Evolutionary conservation across 2,797 vertebrate species (phyloP).

Genomic region (Coregonus sp.): DNA sequence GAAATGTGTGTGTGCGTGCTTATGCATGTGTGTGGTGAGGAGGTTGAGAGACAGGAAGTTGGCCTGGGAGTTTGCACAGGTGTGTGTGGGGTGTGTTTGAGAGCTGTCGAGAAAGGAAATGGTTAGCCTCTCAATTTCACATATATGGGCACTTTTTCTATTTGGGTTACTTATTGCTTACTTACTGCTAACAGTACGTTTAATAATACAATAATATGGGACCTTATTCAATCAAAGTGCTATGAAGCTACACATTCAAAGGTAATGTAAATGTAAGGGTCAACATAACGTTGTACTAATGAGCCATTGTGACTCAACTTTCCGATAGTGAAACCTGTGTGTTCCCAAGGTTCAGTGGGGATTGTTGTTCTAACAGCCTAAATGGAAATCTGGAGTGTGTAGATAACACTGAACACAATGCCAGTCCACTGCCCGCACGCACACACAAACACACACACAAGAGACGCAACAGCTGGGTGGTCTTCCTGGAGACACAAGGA

Average conservation of each 20-base stretch:
- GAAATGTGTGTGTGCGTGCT: slow-evolving; percentile 35
- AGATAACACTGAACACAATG: slow-evolving; percentile 61
- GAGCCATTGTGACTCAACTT: not conserved
- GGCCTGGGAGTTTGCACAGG: slow-evolving; percentile 5
- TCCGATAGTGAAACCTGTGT: not conserved
- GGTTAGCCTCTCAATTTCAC: slow-evolving; percentile 37
- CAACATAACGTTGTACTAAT: not conserved
- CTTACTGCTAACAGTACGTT: not conserved
- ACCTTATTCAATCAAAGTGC: not conserved
- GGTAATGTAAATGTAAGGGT: not conserved
- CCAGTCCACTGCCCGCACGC: slow-evolving; percentile 51
- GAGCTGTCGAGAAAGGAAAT: slow-evolving; percentile 33
- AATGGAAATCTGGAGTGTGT: slow-evolving; percentile 57
- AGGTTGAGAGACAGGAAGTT: not conserved
- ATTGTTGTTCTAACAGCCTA: slow-evolving; percentile 49
- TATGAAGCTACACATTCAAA: not conserved
- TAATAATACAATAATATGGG: not conserved
- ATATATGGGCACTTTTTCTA: slow-evolving; percentile 30
- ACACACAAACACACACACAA: slow-evolving; percentile 39
- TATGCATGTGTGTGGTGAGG: slow-evolving; percentile 7
- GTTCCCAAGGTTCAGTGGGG: slow-evolving; percentile 17
- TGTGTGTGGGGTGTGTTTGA: slow-evolving; percentile 45
- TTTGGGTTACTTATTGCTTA: not conserved
- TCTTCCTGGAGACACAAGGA: slow-evolving; percentile 57
- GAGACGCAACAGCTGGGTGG: slow-evolving; percentile 1